A percentile compares a stretch with the other conserved stretches of the same genome.
These are phyloP conservation scores for Orbicella faveolata DNA, from an alignment of 64 coral and sea anemone genomes.

Conservation along the genomic window DNA sequence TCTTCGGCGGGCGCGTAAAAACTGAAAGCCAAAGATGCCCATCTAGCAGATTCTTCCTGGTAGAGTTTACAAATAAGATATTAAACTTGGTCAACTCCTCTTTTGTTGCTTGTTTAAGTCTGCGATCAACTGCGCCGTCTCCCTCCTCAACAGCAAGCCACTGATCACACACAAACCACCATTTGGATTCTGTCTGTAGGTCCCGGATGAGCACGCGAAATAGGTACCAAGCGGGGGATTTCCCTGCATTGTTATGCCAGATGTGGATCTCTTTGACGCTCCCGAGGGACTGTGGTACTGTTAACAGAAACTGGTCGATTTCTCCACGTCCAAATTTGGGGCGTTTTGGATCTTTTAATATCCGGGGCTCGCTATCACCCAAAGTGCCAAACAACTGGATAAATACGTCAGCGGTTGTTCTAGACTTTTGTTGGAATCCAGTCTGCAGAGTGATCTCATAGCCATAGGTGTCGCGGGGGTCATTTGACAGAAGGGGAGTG, in stretches of 20 bases:
- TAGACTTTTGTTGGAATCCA: slow-evolving; percentile 59
- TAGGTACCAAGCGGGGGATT: slow-evolving; percentile 77
- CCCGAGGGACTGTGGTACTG: slow-evolving; percentile 76
- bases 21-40: slow-evolving; percentile 92
- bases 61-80: slow-evolving; percentile 82
- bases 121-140: slow-evolving; percentile 64
- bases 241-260: slow-evolving; percentile 84
- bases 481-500: slow-evolving; percentile 68
- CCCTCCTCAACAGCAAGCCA: slow-evolving; percentile 90
- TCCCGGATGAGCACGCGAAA: slow-evolving; percentile 88
- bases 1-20: slow-evolving; percentile 73
- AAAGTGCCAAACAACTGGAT: slow-evolving; percentile 67
- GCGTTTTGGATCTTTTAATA: slow-evolving; percentile 62
- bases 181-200: slow-evolving; percentile 67
- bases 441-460: slow-evolving; percentile 92
- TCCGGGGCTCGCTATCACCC: slow-evolving; percentile 73
- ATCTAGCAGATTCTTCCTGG: slow-evolving; percentile 81
- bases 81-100: slow-evolving; percentile 84
- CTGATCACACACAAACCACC: slow-evolving; percentile 87
- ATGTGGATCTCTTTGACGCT: slow-evolving; percentile 67
- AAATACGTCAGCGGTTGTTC: slow-evolving; percentile 85
- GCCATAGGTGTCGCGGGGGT: slow-evolving; percentile 66
- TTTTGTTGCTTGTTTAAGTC: slow-evolving; percentile 44
- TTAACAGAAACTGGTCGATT: slow-evolving; percentile 84
- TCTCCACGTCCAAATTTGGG: slow-evolving; percentile 66